Base-by-base conservation (phyloP, 2,113 vertebrate genomes). In the Kryptolebias marmoratus region DNA sequence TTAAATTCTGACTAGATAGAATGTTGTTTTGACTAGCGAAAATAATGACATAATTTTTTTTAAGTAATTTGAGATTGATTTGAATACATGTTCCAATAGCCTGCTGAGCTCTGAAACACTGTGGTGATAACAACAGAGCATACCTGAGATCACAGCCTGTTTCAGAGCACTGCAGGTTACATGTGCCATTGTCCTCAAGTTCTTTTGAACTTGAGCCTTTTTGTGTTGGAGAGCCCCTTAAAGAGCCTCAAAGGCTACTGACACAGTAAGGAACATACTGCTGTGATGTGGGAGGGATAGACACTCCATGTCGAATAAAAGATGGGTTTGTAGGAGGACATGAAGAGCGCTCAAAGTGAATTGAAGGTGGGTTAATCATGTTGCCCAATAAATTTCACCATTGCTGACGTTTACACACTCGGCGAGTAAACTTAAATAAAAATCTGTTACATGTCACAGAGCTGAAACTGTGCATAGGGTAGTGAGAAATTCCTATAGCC, bases 131-230 rank as follows among this genome's bases (percentile, higher is more conserved):
- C 6, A 27, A 53, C 5, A 14, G 15, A 65, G 27, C 54, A 49
- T 1, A 42, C 27, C 31, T 70, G 64, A 79, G 69, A 79, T 71
- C 72, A 82, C 60, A 75, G 61, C 32, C 49, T 47, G 39, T 66
- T 18, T 45, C 45, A 16, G 44, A 16, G 8, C 36, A 11, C 64
- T 63, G 30, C 62, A 80, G 53, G 73, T 57, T 27, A 72, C 59
- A 68, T 48, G 8, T 6, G 52, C 77, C 27, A 80, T 89, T 92
- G 89, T 91, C 83, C 73, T 55, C n/a, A 11, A 15, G 60, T 63
- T 79, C 86, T 80, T 94, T 91, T 93, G 91, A 94, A 91, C 83
- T 71, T 8, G 18, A 18, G 60, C 72, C 64, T 75, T 87, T 89
- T 87, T 87, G 81, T 87, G 81, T 71, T 68, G 27, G 45, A 89